phyloP scores from a whole-genome alignment of 2,888 invertebrate species.

The Horisme vitalbata region DNA sequence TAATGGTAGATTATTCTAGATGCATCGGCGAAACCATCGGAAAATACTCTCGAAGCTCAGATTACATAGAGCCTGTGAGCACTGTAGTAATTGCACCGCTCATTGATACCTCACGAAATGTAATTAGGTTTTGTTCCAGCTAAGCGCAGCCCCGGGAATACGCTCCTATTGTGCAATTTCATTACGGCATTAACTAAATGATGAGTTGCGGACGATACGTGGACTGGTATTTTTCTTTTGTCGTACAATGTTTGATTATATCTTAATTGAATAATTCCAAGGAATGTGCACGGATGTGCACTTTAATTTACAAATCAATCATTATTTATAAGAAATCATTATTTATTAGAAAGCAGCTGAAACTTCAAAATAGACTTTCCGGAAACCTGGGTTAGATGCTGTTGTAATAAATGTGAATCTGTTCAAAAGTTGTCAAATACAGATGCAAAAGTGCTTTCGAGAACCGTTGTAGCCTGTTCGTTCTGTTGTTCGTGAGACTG shows the following conservation, averaged over 20 bases:
- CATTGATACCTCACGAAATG: conserved; percentile 79
- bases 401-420: conserved; percentile 21
- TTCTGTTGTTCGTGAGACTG: no score
- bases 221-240: conserved; percentile 31
- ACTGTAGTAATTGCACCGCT: conserved; percentile 74
- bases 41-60: conserved; percentile 68
- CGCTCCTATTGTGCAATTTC: conserved; percentile 63
- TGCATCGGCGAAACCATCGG: conserved; percentile 72
- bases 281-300: conserved; percentile 11
- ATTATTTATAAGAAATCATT: background rate
- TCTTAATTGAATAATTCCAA: conserved; percentile 35
- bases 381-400: conserved; percentile 17
- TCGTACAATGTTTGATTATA: conserved; percentile 32
- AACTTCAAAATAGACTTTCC: conserved; percentile 13
- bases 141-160: conserved; percentile 56
- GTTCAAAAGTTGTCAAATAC: conserved; percentile 41
- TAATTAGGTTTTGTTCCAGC: conserved; percentile 76
- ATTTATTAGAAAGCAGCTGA: conserved; percentile 7
- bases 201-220: conserved; percentile 48
- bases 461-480: conserved; percentile 34
- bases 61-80: conserved; percentile 62
- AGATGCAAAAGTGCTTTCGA: conserved; percentile 34
- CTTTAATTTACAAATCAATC: conserved; percentile 6
- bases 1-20: conserved; percentile 79
- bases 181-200: conserved; percentile 63